phyloP scores from a whole-genome alignment of 2,113 vertebrate species.

The Sphyrna mokarran region DNA sequence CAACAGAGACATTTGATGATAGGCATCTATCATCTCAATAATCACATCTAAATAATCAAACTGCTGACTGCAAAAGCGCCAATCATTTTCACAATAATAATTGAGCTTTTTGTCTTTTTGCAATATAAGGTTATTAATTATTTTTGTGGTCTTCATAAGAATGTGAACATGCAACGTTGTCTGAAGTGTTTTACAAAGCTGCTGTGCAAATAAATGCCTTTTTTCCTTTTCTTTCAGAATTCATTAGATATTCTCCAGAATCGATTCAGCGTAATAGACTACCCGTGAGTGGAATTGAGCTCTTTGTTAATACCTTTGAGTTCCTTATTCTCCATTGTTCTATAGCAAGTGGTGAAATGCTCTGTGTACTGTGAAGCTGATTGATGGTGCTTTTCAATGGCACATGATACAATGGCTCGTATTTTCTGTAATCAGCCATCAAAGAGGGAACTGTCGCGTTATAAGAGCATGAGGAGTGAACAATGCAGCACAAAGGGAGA shows the following conservation, averaged over 20 bases:
- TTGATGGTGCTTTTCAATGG: background rate
- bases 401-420: background rate
- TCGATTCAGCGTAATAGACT: constrained; percentile 64
- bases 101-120: background rate
- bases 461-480: background rate
- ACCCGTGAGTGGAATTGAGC: constrained; percentile 60
- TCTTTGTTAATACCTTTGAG: background rate
- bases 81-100: background rate
- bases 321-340: background rate
- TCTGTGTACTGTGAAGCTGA: background rate
- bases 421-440: background rate
- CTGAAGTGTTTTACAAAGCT: background rate
- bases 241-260: constrained; percentile 58
- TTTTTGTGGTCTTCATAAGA: constrained; percentile 1
- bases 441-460: background rate
- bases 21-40: background rate
- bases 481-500: background rate
- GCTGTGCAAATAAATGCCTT: background rate
- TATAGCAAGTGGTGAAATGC: background rate
- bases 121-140: background rate
- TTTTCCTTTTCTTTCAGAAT: constrained; percentile 55
- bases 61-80: background rate
- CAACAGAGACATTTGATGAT: background rate
- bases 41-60: background rate
- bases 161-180: background rate